phyloP scores from a whole-genome alignment of 2,797 vertebrate genomes.

The Ctenopoma multispine region DNA sequence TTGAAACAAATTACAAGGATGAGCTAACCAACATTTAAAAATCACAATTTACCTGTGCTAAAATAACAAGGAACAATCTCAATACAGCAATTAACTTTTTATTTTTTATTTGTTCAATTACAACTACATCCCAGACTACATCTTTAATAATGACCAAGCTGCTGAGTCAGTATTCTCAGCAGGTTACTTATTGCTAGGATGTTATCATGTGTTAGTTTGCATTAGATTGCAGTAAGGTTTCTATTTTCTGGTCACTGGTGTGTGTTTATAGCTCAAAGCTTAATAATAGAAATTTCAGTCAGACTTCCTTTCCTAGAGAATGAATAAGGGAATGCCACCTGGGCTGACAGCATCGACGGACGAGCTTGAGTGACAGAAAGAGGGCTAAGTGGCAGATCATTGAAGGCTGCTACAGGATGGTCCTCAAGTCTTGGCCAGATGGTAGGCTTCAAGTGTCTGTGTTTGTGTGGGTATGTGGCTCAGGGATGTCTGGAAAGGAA shows the following conservation, averaged over 20 bases:
- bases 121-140: conserved; percentile 16
- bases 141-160: conserved; percentile 15
- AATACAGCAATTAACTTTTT: neutral
- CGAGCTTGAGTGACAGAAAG: conserved; percentile 69
- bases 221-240: conserved; percentile 25
- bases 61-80: neutral
- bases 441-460: conserved; percentile 71
- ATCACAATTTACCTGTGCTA: neutral
- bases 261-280: conserved; percentile 39
- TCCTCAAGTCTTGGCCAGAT: conserved; percentile 65
- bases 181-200: conserved; percentile 18
- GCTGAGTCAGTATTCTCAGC: conserved; percentile 27
- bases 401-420: conserved; percentile 50
- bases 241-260: conserved; percentile 17
- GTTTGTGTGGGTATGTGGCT: conserved; percentile 30
- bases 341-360: conserved; percentile 69
- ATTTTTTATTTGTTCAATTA: conserved; percentile 15
- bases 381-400: conserved; percentile 69
- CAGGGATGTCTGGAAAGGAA: conserved; percentile 55
- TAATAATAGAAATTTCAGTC: conserved; percentile 31
- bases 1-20: conserved; percentile 27
- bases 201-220: conserved; percentile 29
- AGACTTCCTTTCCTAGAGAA: conserved; percentile 31
- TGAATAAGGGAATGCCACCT: conserved; percentile 71
- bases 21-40: conserved; percentile 12